Base-by-base conservation (phyloP, 1,140 invertebrate species). In the Drosophila willistoni region DNA sequence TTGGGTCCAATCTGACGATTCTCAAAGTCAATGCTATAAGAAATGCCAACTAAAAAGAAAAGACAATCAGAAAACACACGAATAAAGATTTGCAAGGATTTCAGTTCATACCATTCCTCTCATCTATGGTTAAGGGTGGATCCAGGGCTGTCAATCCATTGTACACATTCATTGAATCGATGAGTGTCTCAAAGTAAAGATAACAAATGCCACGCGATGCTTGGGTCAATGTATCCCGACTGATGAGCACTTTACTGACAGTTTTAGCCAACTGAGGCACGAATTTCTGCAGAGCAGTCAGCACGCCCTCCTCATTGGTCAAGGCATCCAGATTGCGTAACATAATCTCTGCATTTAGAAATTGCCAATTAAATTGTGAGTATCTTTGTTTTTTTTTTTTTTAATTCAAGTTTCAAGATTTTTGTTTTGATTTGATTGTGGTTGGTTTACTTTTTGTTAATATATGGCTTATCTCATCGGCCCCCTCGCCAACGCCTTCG, bases 241-340 rank as follows among this genome's bases (percentile, higher is more conserved):
- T 96, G 34, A 98, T 96, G 19, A 96, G 94, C 25, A 98, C 95
- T 79, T 96, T 97, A 17, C 89, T 92, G 7, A 94, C 92, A 29
- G 92, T 93, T 65, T 93, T 93, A 7, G 93, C 92, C 95, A 96
- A 64, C 95, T 96, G 54, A 93, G 95, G 85, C 95, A 94, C 42
- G 92, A 93, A 63, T 93, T 93, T 93, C 80, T 95, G 95, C 66
- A 98, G 94, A 7, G 95, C 94, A 71, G 95, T 94, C 47, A 97
- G 92, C 7, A 98, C 95, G n/a, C 94, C 95, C 90, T 98, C 97
- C 93, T 98, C 97, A 1, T 96, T 98, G 2, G 96, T 96, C 19
- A 97, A 81, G 0, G 96, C 95, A 91, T 98, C 97, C 62, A 99
- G 92, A 84, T 97, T 97, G 66, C 97, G 94, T 66, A 99, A 93